Evolutionary conservation across 2,797 vertebrate genomes (phyloP), one percentile per base, ranked within the genome.

Genomic region (Hoplostethus atlanticus): DNA sequence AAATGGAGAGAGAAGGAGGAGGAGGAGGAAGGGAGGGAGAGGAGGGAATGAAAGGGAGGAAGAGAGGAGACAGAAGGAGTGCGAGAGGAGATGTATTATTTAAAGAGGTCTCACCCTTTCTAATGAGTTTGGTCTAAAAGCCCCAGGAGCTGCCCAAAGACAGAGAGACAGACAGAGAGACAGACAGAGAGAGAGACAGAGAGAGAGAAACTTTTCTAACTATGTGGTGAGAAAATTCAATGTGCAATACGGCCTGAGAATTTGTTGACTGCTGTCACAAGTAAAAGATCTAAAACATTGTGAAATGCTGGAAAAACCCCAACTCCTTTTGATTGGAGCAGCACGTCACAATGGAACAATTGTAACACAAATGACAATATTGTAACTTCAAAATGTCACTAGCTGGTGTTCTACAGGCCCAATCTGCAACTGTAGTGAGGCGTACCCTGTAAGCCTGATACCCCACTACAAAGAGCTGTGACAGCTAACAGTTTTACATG

Each of bases 111-210:
- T 94, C 93, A 93, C 92, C 93, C 87, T 89, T 87, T 94, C 91
- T 95, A 93, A 95, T 94, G 92, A 95, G 92, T 93, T 94, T 94
- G 93, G 91, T 93, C 92, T 93, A 89, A 94, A 93, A 93, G 91
- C 90, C 90, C 82, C 82, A 82, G 83, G 91, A 93, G 88, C 84
- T 76, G 88, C 88, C 89, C 89, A 89, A 84, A 92, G 90, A 90
- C 72, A 87, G 85, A 76, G 25, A 84, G 78, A 78, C 58, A 77
- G 83, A 79, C 71, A 21, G 21, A 21, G 21, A 21, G 21, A 21
- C 21, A 21, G 21, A 21, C 21, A 21, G 21, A 21, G 21, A 21
- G 21, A 21, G 1, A 21, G 21, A 21, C 21, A 21, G 21, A 54
- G 51, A 77, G 65, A 36, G 62, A 73, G 76, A 90, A 87, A 91